Base-by-base conservation (phyloP, 2,797 vertebrate species). In the Odontamblyopus lacepedii region DNA sequence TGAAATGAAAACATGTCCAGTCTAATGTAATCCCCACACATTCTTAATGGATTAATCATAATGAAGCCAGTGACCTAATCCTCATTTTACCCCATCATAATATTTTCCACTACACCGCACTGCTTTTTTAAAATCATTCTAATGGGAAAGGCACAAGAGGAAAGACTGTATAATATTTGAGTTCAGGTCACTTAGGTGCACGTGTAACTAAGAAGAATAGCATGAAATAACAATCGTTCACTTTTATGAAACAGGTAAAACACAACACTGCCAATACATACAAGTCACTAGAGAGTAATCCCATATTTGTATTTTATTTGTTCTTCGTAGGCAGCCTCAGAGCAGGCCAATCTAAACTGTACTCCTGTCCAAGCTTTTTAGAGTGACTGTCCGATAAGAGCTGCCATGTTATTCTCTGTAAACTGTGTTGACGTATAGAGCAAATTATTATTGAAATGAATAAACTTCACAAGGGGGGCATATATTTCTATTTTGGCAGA, bases 391-490 rank as follows among this genome's bases (percentile, higher is more conserved):
- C 63, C 72, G 70, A 59, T 60, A 38, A 55, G 59, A 82, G 67
- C 69, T 81, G 75, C 75, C 64, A 57, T 59, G 72, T 74, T 78
- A 72, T 63, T 74, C 68, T 80, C 41, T 44, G 16, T 19, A n/a
- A 68, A 56, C 60, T 67, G 72, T 68, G 29, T 60, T 65, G 69
- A 73, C 48, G 67, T 27, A 41, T 66, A 68, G 64, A 76, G 83
- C 80, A 86, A 90, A 86, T 85, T 55, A 76, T 78, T 66, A 71
- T 27, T 53, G 78, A 83, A 77, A 83, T 62, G n/a, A 56, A 75
- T 70, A 63, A 51, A 19, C 57, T 57, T 53, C 56, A 62, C 67
- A 65, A 73, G 76, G 77, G 81, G 74, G 79, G 78, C 67, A 67
- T 56, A 50, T 75, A 78, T 77, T 79, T 76, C 44, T 50, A 81